A percentile compares a stretch with the other conserved stretches of the same genome.
Conservation (phyloP, 2,797 vertebrate genomes). For the Apogon talboti region DNA sequence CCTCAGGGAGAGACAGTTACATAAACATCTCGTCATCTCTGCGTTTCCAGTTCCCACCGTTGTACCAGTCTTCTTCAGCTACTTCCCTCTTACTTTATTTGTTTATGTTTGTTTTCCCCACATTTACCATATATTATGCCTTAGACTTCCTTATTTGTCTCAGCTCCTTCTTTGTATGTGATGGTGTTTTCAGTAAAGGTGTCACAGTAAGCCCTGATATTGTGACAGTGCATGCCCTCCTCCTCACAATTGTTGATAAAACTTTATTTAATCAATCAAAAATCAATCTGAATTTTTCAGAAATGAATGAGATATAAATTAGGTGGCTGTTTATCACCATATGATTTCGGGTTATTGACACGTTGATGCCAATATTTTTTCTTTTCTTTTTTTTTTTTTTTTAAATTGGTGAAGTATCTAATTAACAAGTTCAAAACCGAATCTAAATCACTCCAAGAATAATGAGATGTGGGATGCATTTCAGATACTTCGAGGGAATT, state of each 20-base stretch:
- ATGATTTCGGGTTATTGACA: not conserved
- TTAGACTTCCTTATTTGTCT: slow-evolving; percentile 18
- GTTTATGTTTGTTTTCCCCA: slow-evolving; percentile 9
- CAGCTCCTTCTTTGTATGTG: not conserved
- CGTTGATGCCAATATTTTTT: not conserved
- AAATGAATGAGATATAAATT: too few relatives aligned
- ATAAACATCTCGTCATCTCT: slow-evolving; percentile 79
- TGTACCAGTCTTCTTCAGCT: slow-evolving; percentile 50
- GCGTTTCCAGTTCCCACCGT: slow-evolving; percentile 58
- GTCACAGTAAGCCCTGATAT: too few relatives aligned
- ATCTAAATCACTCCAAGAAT: slow-evolving; percentile 20
- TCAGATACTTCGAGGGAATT: slow-evolving; percentile 47
- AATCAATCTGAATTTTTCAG: too few relatives aligned
- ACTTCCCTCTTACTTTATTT: slow-evolving; percentile 5
- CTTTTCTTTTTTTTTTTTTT: slow-evolving; percentile 5
- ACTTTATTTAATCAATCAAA: too few relatives aligned
- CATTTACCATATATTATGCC: not conserved
- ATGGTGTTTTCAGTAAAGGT: not conserved
- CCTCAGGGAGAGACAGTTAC: slow-evolving; percentile 79
- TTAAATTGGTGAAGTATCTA: slow-evolving; percentile 4
- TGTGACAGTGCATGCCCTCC: too few relatives aligned
- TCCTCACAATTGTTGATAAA: too few relatives aligned
- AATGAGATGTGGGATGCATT: slow-evolving; percentile 24
- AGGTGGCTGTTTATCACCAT: not conserved
- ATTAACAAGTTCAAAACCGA: slow-evolving; percentile 18